Evolutionary conservation across 2,888 invertebrate species (phyloP).

Genomic region (Portevinia maculata): DNA sequence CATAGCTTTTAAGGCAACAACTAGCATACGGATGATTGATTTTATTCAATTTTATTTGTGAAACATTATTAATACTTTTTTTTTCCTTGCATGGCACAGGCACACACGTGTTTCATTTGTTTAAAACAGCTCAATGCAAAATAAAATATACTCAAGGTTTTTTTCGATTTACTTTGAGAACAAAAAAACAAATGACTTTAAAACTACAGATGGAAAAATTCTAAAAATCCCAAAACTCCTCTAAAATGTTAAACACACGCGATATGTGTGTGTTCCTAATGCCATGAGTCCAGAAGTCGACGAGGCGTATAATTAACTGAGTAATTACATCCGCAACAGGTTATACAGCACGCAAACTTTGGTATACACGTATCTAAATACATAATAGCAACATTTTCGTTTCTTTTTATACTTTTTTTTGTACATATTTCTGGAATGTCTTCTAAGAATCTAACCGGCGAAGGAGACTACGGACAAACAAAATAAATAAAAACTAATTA

Average conservation of each 20-base stretch:
- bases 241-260: conserved; percentile 9
- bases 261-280: conserved; percentile 15
- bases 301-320: conserved; percentile 58
- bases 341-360: conserved; percentile 60
- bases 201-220: background rate
- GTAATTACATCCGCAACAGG: conserved; percentile 68
- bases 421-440: conserved; percentile 50
- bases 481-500: conserved; percentile 48
- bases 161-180: background rate
- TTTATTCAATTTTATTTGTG: no score
- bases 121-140: background rate
- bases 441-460: conserved; percentile 30
- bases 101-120: no score
- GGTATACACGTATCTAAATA: background rate
- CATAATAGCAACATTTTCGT: background rate
- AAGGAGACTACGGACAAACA: background rate
- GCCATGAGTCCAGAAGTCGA: conserved; percentile 42
- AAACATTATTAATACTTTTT: no score
- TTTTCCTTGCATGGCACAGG: no score
- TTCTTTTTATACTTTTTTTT: conserved; percentile 5
- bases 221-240: background rate
- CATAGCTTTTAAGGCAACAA: no score
- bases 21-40: no score
- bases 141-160: background rate
- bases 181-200: background rate